A percentile compares a stretch with the other conserved stretches of the same genome.
These are phyloP conservation scores for Helobdella robusta DNA, from an alignment of 2,888 invertebrate species.

Conservation along the genomic window DNA sequence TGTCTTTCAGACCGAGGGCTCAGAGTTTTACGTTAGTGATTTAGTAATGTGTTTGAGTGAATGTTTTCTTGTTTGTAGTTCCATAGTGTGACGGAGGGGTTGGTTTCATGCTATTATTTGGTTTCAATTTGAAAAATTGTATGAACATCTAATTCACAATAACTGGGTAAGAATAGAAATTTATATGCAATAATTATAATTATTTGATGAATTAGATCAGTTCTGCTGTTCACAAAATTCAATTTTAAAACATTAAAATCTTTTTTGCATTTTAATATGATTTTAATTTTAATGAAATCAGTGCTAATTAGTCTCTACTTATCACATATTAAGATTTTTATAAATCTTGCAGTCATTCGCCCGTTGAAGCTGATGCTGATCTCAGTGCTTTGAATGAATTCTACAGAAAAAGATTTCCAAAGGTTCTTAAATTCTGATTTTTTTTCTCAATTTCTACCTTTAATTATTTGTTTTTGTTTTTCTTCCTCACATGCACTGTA, in stretches of 20 bases:
- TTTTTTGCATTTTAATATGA: not conserved
- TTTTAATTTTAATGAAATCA: not conserved
- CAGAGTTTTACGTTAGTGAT: constrained; percentile 22
- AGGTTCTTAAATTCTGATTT: constrained; percentile 52
- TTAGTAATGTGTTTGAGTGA: too few relatives aligned
- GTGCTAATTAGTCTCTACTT: not conserved
- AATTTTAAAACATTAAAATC: too few relatives aligned
- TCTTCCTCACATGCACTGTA: too few relatives aligned
- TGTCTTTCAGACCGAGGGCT: constrained; percentile 17
- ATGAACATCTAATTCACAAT: too few relatives aligned
- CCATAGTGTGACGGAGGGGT: too few relatives aligned
- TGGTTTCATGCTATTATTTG: too few relatives aligned
- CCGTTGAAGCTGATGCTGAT: constrained; percentile 62
- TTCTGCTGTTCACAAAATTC: too few relatives aligned
- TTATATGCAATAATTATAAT: too few relatives aligned
- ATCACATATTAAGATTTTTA: not conserved
- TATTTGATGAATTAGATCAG: too few relatives aligned
- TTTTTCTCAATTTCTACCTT: not conserved
- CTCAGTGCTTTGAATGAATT: constrained; percentile 75
- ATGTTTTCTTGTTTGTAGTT: too few relatives aligned
- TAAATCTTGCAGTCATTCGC: not conserved
- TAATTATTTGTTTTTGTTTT: not conserved
- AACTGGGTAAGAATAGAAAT: too few relatives aligned
- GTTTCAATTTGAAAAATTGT: too few relatives aligned
- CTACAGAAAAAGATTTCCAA: constrained; percentile 91